Base-by-base conservation (phyloP, 2,113 vertebrate species). In the Halcyon malimbica region DNA sequence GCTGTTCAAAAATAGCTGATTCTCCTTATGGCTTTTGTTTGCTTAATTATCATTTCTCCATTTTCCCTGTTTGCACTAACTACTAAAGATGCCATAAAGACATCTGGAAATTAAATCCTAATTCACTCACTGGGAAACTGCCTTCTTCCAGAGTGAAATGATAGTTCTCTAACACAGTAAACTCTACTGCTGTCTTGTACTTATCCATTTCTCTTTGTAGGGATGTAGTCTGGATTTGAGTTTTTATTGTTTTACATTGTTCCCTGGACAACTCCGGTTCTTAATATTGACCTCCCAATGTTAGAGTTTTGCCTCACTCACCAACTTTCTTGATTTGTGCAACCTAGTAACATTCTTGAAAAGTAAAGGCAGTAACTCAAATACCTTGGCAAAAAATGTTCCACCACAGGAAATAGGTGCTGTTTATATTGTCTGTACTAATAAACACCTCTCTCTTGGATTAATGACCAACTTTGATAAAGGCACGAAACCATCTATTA, bases 81-180 rank as follows among this genome's bases (percentile, higher is more conserved):
- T 46, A 48, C 80, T 89, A 39, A 87, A 64, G 85, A 84, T 68
- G 65, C 78, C 81, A 53, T 64, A 68, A 87, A 90, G 65, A 44
- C 86, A 89, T 94, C 62, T 93, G 87, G 87, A 95, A 95, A 60
- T 65, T 53, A 93, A 90, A 78, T 78, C 69, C 65, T 82, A 75
- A 89, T 76, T 70, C 67, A 51, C 67, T 2, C 67, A 59, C 67
- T 2, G 2, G 53, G n/a, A 46, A 94, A 4, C 33, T 68, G 65
- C 53, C 29, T 68, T 63, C 44, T 91, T 83, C 62, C 2, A 0
- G 59, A 56, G 37, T 76, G 64, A 64, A 90, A 33, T 26, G 20
- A 8, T 37, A 65, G 44, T 71, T 87, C 18, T 94, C 41, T 85
- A 84, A 54, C 80, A 75, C 48, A 63, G 16, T 83, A 54, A 73